Evolutionary conservation across 2,797 vertebrate species (phyloP).

Genomic region (Kryptopterus vitreolus): DNA sequence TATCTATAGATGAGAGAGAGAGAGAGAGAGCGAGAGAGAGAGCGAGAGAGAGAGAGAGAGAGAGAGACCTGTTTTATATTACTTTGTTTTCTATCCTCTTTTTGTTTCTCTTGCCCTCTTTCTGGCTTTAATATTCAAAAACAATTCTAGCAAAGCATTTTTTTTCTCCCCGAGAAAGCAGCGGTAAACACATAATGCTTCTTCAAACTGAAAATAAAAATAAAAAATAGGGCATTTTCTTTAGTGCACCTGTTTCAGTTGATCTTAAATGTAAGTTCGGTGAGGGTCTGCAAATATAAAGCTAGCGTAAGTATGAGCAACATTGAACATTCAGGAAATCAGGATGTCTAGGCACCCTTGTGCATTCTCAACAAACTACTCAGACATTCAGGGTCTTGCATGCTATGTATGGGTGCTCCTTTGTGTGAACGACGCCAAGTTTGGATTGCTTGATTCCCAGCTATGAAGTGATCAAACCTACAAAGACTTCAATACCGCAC

Average conservation of each 20-base stretch:
- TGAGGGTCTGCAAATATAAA: background rate
- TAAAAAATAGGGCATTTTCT: background rate
- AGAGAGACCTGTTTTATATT: background rate
- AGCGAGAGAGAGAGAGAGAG: too few relatives aligned
- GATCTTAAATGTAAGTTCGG: background rate
- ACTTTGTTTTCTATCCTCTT: background rate
- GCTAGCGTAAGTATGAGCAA: background rate
- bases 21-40: too few relatives aligned
- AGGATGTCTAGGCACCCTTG: slow-evolving; percentile 14
- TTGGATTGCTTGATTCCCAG: slow-evolving; percentile 50
- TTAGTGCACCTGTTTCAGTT: background rate
- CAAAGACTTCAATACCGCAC: slow-evolving; percentile 30
- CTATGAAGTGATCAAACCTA: slow-evolving; percentile 44
- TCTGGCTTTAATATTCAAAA: background rate
- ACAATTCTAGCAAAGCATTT: background rate
- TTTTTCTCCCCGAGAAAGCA: background rate
- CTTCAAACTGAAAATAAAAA: background rate
- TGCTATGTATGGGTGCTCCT: slow-evolving; percentile 45
- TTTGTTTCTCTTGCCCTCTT: background rate
- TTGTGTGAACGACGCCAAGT: slow-evolving; percentile 52
- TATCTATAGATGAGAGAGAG: too few relatives aligned
- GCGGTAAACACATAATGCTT: slow-evolving; percentile 1
- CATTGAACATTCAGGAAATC: slow-evolving; percentile 37
- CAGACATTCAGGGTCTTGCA: slow-evolving; percentile 46
- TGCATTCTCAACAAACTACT: slow-evolving; percentile 40